Evolutionary conservation across 2,113 vertebrate genomes (phyloP), one percentile per base, ranked within the genome.

Genomic region (Lampris incognitus): DNA sequence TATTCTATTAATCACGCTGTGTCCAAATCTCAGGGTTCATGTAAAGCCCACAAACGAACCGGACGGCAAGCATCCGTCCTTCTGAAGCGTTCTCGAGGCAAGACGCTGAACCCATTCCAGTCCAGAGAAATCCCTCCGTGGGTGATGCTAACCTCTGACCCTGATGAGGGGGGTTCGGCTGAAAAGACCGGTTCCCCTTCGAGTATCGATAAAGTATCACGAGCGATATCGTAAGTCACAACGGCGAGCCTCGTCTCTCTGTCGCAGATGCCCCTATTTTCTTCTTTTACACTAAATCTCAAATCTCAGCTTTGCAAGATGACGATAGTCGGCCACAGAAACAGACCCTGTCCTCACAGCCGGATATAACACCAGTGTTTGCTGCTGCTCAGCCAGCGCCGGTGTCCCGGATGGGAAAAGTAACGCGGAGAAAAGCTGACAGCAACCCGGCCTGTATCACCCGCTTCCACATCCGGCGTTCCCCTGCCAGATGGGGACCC

Each of bases 401-500:
- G 68, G 74, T 39, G 60, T 70, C n/a, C 41, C 37, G 74, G 67
- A 71, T 70, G 72, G 76, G 75, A 80, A 81, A 78, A 6, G 68
- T 79, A 78, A 87, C 87, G 63, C 59, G 66, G 41, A 72, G 66
- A 69, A 62, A 66, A 84, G 70, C 63, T 50, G 68, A 54, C 59
- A 49, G 49, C 56, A 77, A 78, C 75, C 81, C 65, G 75, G 62
- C 56, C 62, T 54, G 55, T 69, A 60, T 72, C 82, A 69, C 39
- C 79, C 49, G 4, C 69, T 71, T 73, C 69, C 69, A 52, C 7
- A 6, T 46, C 5, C 56, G 77, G 57, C 24, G 48, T 11, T 6
- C 58, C 80, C 77, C 81, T 77, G 69, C 89, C 93, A 94, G 92
- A 95, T 94, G 93, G 92, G 87, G 78, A 88, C 88, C 76, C 64